Evolutionary conservation across 1,140 invertebrate species (phyloP), one percentile per base, ranked within the genome.

Genomic region (Proales similis): DNA sequence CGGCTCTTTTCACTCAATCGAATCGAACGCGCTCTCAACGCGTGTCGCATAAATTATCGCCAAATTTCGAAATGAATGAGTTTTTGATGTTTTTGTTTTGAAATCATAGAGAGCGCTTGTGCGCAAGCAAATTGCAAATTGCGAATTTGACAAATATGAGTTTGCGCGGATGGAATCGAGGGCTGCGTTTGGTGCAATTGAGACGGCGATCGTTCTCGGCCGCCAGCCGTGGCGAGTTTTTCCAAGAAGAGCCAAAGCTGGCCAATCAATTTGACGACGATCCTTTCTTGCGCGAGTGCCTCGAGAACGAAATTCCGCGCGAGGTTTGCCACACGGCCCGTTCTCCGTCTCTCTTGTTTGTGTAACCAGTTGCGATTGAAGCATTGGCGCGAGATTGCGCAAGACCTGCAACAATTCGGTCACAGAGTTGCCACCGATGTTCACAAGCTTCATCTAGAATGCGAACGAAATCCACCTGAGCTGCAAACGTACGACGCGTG

Each of bases 401-500:
- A 64, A 20, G 81, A 81, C 67, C 68, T 82, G 14, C 60, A 66
- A 3, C 65, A 65, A 57, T 80, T 82, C 74, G 79, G 80, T 19
- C 47, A 76, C 3, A 63, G 78, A 63, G 73, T 80, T 17, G 72
- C 71, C 0, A 70, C 68, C 14, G 79, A 82, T 53, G 75, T 82
- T 30, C 75, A 79, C 63, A 64, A 72, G 0, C 67, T 81, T 6
- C 74, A 75, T 22, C 65, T 74, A 42, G 72, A 80, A 66, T 81
- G 79, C 71, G 81, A 83, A 65, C 46, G 68, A 3, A 72, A 80
- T 63, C 77, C 70, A 26, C 81, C 81, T 0, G 68, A 68, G 61
- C 65, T 82, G 12, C 68, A 73, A 42, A 71, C 76, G 30, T 75
- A 70, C 65, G 74, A 81, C 71, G 76, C 80, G 14, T 82, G 82